Conservation (phyloP, 2,888 invertebrate species). For the Pasiphila rectangulata region DNA sequence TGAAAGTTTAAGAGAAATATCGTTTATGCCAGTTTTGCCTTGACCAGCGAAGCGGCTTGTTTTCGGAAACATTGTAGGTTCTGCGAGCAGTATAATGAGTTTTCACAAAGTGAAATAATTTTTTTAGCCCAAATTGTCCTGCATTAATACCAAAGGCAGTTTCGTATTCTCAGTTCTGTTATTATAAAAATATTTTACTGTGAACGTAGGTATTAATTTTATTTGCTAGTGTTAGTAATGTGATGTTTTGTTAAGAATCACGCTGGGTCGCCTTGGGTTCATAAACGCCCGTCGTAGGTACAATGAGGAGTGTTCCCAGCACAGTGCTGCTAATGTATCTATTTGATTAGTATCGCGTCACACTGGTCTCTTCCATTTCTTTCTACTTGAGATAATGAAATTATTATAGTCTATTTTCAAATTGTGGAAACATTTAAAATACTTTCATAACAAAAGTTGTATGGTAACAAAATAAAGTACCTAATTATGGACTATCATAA, state of each 20-base stretch:
- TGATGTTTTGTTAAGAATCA: constrained; percentile 30
- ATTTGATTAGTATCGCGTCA: too few relatives aligned
- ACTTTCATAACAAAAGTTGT: too few relatives aligned
- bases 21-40: constrained; percentile 33
- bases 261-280: constrained; percentile 26
- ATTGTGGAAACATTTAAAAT: too few relatives aligned
- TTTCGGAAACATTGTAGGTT: constrained; percentile 16
- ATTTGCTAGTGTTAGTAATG: constrained; percentile 28
- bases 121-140: constrained; percentile 17
- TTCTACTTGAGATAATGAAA: too few relatives aligned
- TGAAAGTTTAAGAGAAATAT: constrained; percentile 36
- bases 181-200: constrained; percentile 30
- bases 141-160: constrained; percentile 21
- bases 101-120: constrained; percentile 19
- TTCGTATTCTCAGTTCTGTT: constrained; percentile 22
- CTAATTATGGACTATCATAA: too few relatives aligned
- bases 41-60: constrained; percentile 27
- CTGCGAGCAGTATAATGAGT: constrained; percentile 11
- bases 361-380: too few relatives aligned
- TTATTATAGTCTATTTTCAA: too few relatives aligned
- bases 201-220: constrained; percentile 19
- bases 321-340: constrained; percentile 42
- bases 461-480: too few relatives aligned
- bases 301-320: constrained; percentile 30
- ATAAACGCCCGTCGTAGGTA: constrained; percentile 26